phyloP scores from a whole-genome alignment of 2,113 vertebrate species.

The Dipodomys stephensi region DNA sequence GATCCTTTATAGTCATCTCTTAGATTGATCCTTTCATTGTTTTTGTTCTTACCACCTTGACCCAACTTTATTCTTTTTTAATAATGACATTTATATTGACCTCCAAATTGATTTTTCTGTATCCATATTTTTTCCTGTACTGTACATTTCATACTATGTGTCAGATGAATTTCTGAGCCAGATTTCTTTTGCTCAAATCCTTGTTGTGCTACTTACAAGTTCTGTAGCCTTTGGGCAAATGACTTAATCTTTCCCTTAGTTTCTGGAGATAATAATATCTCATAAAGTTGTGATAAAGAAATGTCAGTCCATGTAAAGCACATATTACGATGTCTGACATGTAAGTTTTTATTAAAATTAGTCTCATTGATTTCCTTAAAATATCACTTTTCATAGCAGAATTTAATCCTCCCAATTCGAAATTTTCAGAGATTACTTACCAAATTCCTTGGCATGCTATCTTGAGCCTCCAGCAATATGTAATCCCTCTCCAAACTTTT shows the following conservation, averaged over 20 bases:
- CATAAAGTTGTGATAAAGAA: conserved; percentile 14
- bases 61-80: not conserved
- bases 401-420: not conserved
- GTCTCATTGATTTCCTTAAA: conserved; percentile 35
- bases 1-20: not conserved
- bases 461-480: conserved; percentile 30
- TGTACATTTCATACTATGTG: conserved; percentile 7
- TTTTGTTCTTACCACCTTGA: not conserved
- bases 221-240: not conserved
- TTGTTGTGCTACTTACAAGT: not conserved
- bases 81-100: conserved; percentile 27
- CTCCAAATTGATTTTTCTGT: not conserved
- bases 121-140: not conserved
- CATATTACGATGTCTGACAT: not conserved
- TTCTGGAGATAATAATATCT: not conserved
- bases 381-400: not conserved
- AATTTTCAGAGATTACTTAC: conserved; percentile 21
- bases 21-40: conserved; percentile 1
- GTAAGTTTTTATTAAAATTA: conserved; percentile 33
- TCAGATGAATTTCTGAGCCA: conserved; percentile 55
- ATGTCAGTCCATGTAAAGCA: not conserved
- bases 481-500: not conserved
- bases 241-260: conserved; percentile 27
- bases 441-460: not conserved
- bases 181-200: conserved; percentile 22